Evolutionary conservation across 2,113 vertebrate species (phyloP).

Genomic region (Antennarius striatus): DNA sequence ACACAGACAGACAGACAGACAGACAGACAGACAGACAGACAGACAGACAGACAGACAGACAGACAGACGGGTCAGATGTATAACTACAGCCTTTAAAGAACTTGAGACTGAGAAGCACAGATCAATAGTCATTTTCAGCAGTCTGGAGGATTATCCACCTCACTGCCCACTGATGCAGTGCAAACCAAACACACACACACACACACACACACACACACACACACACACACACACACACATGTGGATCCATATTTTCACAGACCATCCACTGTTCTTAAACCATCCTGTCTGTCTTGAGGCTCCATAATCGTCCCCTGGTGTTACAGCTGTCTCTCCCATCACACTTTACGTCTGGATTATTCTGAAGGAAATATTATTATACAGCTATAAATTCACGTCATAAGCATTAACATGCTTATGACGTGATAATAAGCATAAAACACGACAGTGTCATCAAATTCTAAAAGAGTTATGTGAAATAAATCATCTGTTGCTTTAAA

Average conservation of each 20-base stretch:
- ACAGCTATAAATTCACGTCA: too few species aligned
- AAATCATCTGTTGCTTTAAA: too few species aligned
- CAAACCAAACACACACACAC: conserved; percentile 33
- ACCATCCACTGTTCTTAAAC: conserved; percentile 40
- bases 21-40: conserved; percentile 2
- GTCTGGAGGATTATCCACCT: conserved; percentile 67
- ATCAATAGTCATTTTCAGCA: conserved; percentile 76
- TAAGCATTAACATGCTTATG: too few species aligned
- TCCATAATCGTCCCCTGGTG: neutral
- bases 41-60: neutral
- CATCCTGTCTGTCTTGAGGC: too few species aligned
- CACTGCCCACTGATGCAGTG: conserved; percentile 50
- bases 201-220: conserved; percentile 9
- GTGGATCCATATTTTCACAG: conserved; percentile 51
- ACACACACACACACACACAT: conserved; percentile 13
- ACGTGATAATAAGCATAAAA: too few species aligned
- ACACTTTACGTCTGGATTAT: neutral
- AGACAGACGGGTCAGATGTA: conserved; percentile 9
- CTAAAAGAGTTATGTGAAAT: too few species aligned
- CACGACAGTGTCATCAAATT: too few species aligned
- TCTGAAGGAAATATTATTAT: neutral
- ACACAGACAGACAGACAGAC: neutral
- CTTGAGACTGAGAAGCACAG: conserved; percentile 51
- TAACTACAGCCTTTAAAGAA: conserved; percentile 34
- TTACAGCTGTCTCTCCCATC: too few species aligned